These are phyloP conservation scores for Bathynomus jamesi DNA, from an alignment of 1,140 invertebrate genomes.

Conservation along the genomic window DNA sequence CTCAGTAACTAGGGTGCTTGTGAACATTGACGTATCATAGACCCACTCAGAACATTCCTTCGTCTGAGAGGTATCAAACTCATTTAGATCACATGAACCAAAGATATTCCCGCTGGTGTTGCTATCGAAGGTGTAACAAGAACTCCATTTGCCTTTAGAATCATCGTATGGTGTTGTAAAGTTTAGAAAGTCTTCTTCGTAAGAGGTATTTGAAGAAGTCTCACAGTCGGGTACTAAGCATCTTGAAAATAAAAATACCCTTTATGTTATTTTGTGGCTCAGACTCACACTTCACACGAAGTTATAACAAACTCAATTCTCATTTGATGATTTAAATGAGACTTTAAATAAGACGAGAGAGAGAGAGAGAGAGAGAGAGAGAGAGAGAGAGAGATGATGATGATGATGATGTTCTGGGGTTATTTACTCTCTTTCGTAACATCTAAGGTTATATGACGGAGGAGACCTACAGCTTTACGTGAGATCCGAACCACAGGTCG, in stretches of 20 bases:
- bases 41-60: slow-evolving; percentile 15
- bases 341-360: no score
- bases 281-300: no score
- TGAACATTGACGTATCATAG: slow-evolving; percentile 24
- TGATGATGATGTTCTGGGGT: no score
- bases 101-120: not conserved
- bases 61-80: not conserved
- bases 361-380: no score
- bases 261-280: no score
- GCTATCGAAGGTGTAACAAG: not conserved
- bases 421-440: no score
- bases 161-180: slow-evolving; percentile 4
- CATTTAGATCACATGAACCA: not conserved
- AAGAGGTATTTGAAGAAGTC: not conserved
- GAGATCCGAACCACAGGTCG: no score
- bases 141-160: not conserved
- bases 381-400: no score
- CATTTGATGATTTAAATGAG: no score
- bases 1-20: slow-evolving; percentile 25
- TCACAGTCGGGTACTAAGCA: slow-evolving; percentile 27
- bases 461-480: no score
- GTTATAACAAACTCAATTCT: no score
- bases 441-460: no score
- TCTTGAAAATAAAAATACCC: slow-evolving; percentile 12
- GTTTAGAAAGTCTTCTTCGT: slow-evolving; percentile 12